A percentile compares a stretch with the other conserved stretches of the same genome.
phyloP scores from a whole-genome alignment of 1,140 invertebrate genomes.

The Lethrus apterus region DNA sequence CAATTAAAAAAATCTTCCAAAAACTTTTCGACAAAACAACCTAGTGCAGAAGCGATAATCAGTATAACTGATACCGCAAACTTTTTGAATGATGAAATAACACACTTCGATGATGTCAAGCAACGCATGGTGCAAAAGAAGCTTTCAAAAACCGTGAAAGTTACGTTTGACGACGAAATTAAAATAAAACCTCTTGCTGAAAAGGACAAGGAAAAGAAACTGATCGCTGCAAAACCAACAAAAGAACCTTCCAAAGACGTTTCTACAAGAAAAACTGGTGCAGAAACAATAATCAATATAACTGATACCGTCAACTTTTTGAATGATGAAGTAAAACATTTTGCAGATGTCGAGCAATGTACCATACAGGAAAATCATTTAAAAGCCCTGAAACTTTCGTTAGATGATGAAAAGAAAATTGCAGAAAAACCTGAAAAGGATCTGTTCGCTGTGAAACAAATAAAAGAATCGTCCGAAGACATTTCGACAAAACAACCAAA shows the following conservation, averaged over 20 bases:
- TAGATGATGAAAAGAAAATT: background rate
- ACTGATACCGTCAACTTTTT: conserved; percentile 6
- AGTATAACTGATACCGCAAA: no score
- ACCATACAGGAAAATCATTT: background rate
- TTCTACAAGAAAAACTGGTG: background rate
- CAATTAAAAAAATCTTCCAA: no score
- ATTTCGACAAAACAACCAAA: no score
- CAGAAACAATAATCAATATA: background rate
- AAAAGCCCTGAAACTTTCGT: background rate
- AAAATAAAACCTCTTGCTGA: background rate
- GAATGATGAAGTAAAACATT: conserved; percentile 13
- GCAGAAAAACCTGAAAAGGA: background rate
- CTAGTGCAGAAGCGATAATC: no score
- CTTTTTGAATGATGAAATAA: conserved; percentile 14
- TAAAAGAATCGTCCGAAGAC: no score
- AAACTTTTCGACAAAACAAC: no score
- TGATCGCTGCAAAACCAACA: background rate
- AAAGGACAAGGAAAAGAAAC: background rate
- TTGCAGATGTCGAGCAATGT: conserved; percentile 9
- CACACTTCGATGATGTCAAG: conserved; percentile 13
- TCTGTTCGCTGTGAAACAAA: background rate
- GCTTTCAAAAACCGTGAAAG: background rate
- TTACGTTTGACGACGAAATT: background rate
- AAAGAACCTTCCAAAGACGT: background rate
- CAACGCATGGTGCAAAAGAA: no score